Conservation (phyloP, 2,113 vertebrate genomes). For the Podilymbus podiceps region DNA sequence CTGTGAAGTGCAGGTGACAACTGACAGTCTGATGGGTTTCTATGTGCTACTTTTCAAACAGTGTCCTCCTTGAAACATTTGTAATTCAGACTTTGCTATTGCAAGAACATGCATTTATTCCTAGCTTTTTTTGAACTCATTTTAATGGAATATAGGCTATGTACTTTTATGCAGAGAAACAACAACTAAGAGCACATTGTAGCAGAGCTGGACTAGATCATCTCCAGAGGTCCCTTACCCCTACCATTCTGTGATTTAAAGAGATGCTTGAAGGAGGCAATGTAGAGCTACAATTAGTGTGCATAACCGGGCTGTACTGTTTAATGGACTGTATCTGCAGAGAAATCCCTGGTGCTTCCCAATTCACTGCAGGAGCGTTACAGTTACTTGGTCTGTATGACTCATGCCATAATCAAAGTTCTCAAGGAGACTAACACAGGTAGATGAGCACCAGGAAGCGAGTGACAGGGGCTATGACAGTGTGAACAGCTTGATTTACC, state of each 20-base stretch:
- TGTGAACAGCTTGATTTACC: neutral
- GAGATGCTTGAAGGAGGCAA: neutral
- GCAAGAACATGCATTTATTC: neutral
- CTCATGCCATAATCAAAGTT: neutral
- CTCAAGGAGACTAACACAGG: neutral
- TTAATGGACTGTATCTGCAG: neutral
- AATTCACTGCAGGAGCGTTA: neutral
- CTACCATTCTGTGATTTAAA: neutral
- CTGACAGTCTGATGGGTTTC: neutral
- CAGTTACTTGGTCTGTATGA: neutral
- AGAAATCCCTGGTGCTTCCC: neutral
- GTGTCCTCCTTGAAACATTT: neutral
- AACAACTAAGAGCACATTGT: neutral
- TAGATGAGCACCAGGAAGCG: neutral
- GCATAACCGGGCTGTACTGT: neutral
- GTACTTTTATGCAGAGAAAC: neutral
- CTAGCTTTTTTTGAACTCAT: neutral
- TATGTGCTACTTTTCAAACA: neutral
- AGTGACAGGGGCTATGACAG: neutral
- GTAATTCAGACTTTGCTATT: neutral
- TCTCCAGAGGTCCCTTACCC: too few species aligned
- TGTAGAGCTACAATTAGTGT: neutral
- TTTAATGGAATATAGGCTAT: neutral
- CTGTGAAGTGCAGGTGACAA: neutral
- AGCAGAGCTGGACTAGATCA: neutral